Conservation (phyloP, 2,888 invertebrate species). For the Drosophila putrida region DNA sequence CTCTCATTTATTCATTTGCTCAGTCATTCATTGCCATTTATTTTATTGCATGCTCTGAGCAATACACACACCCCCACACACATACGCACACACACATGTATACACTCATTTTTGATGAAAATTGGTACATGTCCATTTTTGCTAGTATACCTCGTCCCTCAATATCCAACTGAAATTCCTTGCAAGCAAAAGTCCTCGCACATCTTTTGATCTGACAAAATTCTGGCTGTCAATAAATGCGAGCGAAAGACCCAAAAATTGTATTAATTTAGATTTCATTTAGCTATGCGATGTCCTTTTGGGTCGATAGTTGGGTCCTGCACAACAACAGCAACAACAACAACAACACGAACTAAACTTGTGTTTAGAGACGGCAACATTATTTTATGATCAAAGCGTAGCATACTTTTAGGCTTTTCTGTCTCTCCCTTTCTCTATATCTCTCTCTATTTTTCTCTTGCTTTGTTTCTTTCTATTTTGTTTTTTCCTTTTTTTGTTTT, state of each 20-base stretch:
- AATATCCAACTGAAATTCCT: constrained; percentile 52
- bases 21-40: constrained; percentile 82
- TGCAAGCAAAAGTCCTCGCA: constrained; percentile 52
- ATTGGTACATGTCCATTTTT: constrained; percentile 66
- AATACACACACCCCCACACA: constrained; percentile 30
- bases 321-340: constrained; percentile 10
- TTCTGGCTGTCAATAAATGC: constrained; percentile 69
- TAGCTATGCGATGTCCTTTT: constrained; percentile 50
- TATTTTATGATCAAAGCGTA: constrained; percentile 68
- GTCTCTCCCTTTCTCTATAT: constrained; percentile 13
- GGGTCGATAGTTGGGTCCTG: constrained; percentile 57
- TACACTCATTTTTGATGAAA: constrained; percentile 25
- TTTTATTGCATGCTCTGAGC: constrained; percentile 72
- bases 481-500: constrained; percentile 29
- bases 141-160: background rate
- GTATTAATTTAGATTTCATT: constrained; percentile 79
- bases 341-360: constrained; percentile 1
- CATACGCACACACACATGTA: constrained; percentile 7
- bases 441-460: background rate
- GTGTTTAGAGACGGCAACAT: constrained; percentile 13
- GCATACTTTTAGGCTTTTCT: constrained; percentile 27
- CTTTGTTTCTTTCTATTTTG: constrained; percentile 4
- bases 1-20: constrained; percentile 80
- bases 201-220: constrained; percentile 71
- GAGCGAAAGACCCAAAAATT: constrained; percentile 64